These are phyloP conservation scores for Yponomeuta sedellus DNA, from an alignment of 2,888 invertebrate species.

Conservation along the genomic window DNA sequence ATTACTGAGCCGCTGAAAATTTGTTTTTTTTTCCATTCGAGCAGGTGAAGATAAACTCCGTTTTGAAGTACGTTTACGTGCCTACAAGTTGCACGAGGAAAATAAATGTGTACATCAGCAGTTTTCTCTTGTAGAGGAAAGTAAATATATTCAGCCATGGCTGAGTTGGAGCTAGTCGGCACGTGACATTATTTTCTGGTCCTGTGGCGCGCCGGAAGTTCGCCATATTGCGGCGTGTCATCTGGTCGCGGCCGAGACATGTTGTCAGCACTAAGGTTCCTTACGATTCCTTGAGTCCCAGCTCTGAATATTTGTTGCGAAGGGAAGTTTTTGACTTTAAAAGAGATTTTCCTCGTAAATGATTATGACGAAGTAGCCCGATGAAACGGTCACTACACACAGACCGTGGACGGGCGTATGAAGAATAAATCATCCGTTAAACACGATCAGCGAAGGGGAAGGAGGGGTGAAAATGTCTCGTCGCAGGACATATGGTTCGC, in stretches of 20 bases:
- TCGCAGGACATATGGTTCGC: slow-evolving; percentile 25
- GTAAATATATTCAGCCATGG: background rate
- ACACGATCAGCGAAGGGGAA: slow-evolving; percentile 46
- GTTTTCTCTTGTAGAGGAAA: background rate
- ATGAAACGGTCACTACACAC: slow-evolving; percentile 1
- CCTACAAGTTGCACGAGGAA: background rate
- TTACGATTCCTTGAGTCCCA: slow-evolving; percentile 4
- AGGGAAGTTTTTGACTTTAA: background rate
- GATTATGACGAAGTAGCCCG: background rate
- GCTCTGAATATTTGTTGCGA: background rate
- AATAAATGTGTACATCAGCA: background rate
- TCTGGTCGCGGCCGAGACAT: slow-evolving; percentile 39
- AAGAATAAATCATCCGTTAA: slow-evolving; percentile 59
- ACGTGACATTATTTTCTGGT: slow-evolving; percentile 35
- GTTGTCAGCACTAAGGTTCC: slow-evolving; percentile 25
- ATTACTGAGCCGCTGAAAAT: slow-evolving; percentile 1
- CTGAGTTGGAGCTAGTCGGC: slow-evolving; percentile 18
- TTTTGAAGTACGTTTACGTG: background rate
- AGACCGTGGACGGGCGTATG: slow-evolving; percentile 11
- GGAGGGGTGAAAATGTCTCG: slow-evolving; percentile 49
- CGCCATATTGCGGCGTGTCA: slow-evolving; percentile 47
- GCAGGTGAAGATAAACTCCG: background rate
- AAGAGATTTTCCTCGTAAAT: background rate
- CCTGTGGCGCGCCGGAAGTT: slow-evolving; percentile 36
- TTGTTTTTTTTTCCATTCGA: background rate